phyloP scores from a whole-genome alignment of 2,113 vertebrate genomes.

The Melanocharis versteri region DNA sequence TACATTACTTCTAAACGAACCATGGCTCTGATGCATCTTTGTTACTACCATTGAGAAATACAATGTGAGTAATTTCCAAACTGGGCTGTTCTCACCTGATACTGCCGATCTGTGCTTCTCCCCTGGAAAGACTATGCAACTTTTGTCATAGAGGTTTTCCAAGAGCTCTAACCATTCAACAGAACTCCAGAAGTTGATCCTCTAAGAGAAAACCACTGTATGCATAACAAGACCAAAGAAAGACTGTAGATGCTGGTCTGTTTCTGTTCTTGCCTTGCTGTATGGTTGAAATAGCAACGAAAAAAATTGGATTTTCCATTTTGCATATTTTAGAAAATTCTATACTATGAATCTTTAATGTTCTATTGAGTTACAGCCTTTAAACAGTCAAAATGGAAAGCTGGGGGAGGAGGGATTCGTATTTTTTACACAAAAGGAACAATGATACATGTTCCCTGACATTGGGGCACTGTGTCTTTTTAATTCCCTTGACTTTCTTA shows the following conservation, averaged over 20 bases:
- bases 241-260: background rate
- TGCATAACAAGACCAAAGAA: background rate
- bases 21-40: background rate
- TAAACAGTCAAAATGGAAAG: background rate
- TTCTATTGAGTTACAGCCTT: background rate
- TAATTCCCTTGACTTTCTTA: background rate
- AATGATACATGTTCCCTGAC: background rate
- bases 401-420: accelerated
- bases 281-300: background rate
- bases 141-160: background rate
- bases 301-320: background rate
- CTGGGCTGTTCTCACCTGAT: background rate
- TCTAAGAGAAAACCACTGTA: background rate
- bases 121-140: background rate
- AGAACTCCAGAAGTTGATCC: background rate
- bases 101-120: background rate
- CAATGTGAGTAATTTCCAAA: background rate
- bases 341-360: background rate
- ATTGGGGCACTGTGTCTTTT: background rate
- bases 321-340: background rate
- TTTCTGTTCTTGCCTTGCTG: background rate
- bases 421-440: background rate
- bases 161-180: background rate
- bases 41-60: background rate
- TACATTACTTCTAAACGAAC: background rate